Evolutionary conservation across 2,888 invertebrate species (phyloP).

Genomic region (Adineta ricciae): DNA sequence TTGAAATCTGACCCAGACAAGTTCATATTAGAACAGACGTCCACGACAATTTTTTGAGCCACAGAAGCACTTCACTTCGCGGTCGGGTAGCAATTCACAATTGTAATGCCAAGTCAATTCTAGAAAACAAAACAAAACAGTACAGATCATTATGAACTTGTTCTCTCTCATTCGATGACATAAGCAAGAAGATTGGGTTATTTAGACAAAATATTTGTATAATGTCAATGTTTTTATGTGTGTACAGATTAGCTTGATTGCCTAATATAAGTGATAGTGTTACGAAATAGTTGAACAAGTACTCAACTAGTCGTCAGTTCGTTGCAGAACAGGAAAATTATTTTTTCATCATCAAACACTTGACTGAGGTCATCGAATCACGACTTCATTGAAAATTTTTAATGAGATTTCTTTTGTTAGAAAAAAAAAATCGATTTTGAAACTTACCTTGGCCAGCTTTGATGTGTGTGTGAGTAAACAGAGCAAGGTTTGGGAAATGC

Average conservation of each 20-base stretch:
- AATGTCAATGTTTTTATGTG: no score
- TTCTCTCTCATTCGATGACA: no score
- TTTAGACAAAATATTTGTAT: no score
- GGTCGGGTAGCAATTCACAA: conserved; percentile 73
- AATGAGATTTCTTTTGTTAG: no score
- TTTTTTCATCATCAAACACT: no score
- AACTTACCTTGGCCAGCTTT: conserved; percentile 60
- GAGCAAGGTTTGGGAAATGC: conserved; percentile 79
- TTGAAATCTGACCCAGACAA: neutral
- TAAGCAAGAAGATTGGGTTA: no score
- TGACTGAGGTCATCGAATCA: no score
- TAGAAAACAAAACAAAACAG: neutral
- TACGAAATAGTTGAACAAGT: neutral
- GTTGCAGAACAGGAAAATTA: no score
- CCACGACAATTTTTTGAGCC: conserved; percentile 31
- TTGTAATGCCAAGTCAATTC: conserved; percentile 98
- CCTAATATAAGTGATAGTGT: neutral
- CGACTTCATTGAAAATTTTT: no score
- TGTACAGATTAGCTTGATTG: neutral
- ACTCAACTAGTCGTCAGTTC: neutral
- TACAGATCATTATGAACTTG: no score
- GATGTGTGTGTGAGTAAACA: conserved; percentile 78
- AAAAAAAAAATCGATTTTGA: no score
- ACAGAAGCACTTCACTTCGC: conserved; percentile 29
- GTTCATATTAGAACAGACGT: neutral